Evolutionary conservation across 2,113 vertebrate species (phyloP), one percentile per base, ranked within the genome.

Genomic region (Phoenicopterus ruber): DNA sequence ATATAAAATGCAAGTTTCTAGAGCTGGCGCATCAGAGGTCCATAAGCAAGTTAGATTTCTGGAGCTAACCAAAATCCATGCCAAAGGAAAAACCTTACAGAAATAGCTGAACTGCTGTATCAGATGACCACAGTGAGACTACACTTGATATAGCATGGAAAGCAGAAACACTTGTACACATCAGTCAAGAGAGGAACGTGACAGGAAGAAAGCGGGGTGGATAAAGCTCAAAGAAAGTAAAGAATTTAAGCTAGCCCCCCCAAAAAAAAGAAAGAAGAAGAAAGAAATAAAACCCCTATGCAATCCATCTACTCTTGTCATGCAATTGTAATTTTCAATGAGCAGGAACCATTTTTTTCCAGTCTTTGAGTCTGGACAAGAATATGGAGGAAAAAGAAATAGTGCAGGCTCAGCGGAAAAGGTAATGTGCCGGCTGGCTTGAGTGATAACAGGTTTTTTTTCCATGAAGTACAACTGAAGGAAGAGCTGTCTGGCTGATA

Each of bases 181-280:
- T 97, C 97, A 89, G 29, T 97, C 96, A 96, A 24, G 49, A 29
- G 36, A 8, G 36, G 81, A 82, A 91, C 17, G 52, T 93, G 91
- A 78, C 1, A 6, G 72, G 82, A 73, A 31, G 71, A 63, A 74
- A 77, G 82, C 0, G 1, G 38, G 73, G 67, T 40, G 82, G 55
- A 32, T 42, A 14, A 57, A 89, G 70, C 72, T 84, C 61, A 13
- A 67, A 78, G 72, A 24, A 63, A 95, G 26, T 3, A 4, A 81
- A 38, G 55, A 40, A 40, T 63, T 88, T 17, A 17, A 44, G 34
- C 19, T 50, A 82, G 26, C 7, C 13, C 13, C 42, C 42, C 42
- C 42, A 10, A 26, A 22, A 47, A 26, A 9, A 5, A 8, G 28
- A 22, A 13, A 20, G 38, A 34, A 31, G 24, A 17, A 36, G 4